A percentile compares a stretch with the other conserved stretches of the same genome.
Conservation (phyloP, 64 coral and sea anemone species). For the Pocillopora damicornis region DNA sequence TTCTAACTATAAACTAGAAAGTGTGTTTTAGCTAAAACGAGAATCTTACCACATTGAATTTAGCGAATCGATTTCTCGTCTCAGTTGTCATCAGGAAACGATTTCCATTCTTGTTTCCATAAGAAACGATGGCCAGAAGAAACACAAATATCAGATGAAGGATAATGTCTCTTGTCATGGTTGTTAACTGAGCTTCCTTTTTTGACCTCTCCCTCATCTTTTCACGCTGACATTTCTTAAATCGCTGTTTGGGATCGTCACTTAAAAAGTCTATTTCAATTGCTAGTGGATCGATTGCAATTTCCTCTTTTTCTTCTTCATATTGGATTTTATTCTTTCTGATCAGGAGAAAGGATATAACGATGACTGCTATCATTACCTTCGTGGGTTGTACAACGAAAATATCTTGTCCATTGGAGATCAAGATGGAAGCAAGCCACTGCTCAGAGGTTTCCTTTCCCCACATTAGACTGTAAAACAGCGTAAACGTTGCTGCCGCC, state of each 20-base stretch:
- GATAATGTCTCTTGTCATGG: constrained; percentile 36
- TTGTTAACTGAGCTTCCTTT: constrained; percentile 34
- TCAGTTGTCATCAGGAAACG: constrained; percentile 30
- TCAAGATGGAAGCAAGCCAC: no score
- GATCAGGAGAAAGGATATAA: no score
- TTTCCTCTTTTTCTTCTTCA: background rate
- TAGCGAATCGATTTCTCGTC: constrained; percentile 3
- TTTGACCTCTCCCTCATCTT: constrained; percentile 18
- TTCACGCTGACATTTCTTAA: constrained; percentile 20
- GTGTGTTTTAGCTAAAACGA: background rate
- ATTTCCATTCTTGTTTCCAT: constrained; percentile 41
- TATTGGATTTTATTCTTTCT: background rate
- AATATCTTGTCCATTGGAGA: no score
- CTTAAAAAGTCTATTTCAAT: constrained; percentile 2
- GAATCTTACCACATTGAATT: constrained; percentile 41
- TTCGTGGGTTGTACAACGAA: no score
- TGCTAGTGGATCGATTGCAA: background rate
- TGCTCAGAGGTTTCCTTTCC: no score
- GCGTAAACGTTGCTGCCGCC: no score
- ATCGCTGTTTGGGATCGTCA: constrained; percentile 14
- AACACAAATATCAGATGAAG: constrained; percentile 53
- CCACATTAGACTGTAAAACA: no score
- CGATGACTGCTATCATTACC: no score
- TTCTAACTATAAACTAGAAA: background rate
- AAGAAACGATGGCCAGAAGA: constrained; percentile 45